phyloP scores from a whole-genome alignment of 2,888 invertebrate species.

The Plutella xylostella region DNA sequence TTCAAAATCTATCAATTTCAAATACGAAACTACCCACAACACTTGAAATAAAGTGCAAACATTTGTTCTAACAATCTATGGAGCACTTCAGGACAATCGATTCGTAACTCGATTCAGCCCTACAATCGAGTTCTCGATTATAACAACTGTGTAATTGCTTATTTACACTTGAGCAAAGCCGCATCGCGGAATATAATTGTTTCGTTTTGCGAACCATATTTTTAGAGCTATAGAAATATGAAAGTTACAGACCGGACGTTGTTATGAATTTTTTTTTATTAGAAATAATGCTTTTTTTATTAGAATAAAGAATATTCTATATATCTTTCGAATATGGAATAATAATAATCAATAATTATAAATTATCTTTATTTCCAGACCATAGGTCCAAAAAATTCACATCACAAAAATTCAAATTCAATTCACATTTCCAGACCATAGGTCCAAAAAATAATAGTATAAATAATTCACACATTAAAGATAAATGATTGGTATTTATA shows the following conservation, averaged over 20 bases:
- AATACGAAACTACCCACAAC: neutral
- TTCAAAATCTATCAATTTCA: neutral
- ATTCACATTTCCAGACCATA: no score
- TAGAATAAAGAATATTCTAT: no score
- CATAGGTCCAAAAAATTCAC: no score
- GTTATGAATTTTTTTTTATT: no score
- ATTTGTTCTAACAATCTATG: constrained; percentile 1
- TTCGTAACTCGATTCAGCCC: constrained; percentile 6
- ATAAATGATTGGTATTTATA: no score
- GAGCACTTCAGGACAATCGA: constrained; percentile 5
- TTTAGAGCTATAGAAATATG: neutral
- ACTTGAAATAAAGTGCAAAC: constrained; percentile 1
- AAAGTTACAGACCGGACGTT: neutral
- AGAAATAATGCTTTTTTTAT: no score
- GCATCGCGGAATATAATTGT: constrained; percentile 11
- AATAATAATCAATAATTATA: no score
- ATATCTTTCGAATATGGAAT: no score
- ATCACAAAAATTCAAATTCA: no score
- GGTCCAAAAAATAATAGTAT: no score
- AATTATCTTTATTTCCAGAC: no score
- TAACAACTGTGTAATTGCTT: constrained; percentile 21
- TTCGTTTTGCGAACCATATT: constrained; percentile 7
- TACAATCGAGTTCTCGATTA: constrained; percentile 10
- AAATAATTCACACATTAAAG: no score
- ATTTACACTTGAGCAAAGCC: constrained; percentile 20